Percentiles rank a stretch among this genome's conserved stretches.
phyloP scores from a whole-genome alignment of 2,113 vertebrate species.

The Epinephelus cyanopodus region DNA sequence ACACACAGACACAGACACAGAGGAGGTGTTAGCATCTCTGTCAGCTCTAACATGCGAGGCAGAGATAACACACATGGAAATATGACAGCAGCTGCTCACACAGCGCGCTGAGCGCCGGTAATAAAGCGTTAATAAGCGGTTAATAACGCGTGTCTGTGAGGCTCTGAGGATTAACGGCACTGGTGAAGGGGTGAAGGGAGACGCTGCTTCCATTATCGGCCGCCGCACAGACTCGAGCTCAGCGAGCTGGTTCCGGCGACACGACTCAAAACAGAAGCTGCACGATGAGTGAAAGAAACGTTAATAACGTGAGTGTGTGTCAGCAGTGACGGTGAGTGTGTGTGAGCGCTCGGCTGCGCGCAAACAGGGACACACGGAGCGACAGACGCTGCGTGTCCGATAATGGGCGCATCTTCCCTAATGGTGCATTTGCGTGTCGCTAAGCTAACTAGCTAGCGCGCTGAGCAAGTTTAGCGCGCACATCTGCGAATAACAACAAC shows the following conservation, averaged over 20 bases:
- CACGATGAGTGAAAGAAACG: background rate
- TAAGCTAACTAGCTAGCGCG: conserved; percentile 11
- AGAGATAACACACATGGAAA: background rate
- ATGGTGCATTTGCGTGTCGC: conserved; percentile 32
- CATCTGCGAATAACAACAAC: background rate
- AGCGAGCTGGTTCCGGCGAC: rapidly evolving
- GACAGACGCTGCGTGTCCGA: conserved; percentile 49
- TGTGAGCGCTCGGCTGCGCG: rapidly evolving
- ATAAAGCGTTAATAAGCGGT: background rate
- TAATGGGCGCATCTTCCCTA: background rate
- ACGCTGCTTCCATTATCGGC: conserved; percentile 60
- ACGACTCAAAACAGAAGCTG: rapidly evolving
- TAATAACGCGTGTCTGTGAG: background rate
- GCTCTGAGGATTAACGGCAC: background rate
- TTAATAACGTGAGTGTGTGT: rapidly evolving
- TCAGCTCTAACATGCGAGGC: background rate
- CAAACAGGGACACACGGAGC: too few species aligned
- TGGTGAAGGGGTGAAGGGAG: background rate
- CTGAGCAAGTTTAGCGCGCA: background rate
- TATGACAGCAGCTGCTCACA: background rate
- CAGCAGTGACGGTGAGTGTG: rapidly evolving
- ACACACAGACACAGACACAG: too few species aligned
- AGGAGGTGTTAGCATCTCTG: background rate
- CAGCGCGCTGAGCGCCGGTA: too few species aligned
- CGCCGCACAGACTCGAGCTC: background rate